Evolutionary conservation across 2,888 invertebrate species (phyloP).

Genomic region (Rhingia rostrata): DNA sequence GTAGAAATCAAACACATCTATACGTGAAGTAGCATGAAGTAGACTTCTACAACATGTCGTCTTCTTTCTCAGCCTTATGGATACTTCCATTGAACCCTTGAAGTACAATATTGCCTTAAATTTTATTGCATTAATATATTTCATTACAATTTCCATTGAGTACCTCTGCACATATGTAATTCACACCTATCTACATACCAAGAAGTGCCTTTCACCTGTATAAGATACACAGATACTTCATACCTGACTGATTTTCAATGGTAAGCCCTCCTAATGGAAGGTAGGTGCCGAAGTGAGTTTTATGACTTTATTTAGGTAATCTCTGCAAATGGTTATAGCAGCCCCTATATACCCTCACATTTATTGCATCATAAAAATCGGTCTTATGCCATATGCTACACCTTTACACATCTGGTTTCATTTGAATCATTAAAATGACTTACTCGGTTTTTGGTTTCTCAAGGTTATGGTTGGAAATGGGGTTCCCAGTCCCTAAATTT

Average conservation of each 20-base stretch:
- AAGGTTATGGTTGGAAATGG: too few species aligned
- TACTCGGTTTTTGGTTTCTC: too few species aligned
- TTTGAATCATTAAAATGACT: not conserved
- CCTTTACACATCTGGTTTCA: not conserved
- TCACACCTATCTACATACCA: too few species aligned
- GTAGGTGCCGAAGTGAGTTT: not conserved
- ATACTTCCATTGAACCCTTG: not conserved
- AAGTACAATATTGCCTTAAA: not conserved
- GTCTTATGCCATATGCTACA: not conserved
- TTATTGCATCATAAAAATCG: constrained; percentile 19
- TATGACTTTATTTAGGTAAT: constrained; percentile 17
- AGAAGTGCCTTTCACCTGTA: not conserved
- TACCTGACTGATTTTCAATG: constrained; percentile 6
- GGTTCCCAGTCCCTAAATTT: too few species aligned
- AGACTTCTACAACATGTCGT: too few species aligned
- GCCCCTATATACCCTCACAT: constrained; percentile 10
- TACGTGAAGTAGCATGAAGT: too few species aligned
- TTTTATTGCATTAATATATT: too few species aligned
- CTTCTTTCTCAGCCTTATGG: too few species aligned
- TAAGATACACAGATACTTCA: not conserved
- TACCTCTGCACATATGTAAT: too few species aligned
- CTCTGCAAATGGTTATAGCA: constrained; percentile 4
- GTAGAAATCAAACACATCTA: too few species aligned
- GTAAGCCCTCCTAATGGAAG: not conserved
- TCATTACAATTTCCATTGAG: too few species aligned